phyloP scores from a whole-genome alignment of 2,113 vertebrate genomes.

The Proteles cristata region DNA sequence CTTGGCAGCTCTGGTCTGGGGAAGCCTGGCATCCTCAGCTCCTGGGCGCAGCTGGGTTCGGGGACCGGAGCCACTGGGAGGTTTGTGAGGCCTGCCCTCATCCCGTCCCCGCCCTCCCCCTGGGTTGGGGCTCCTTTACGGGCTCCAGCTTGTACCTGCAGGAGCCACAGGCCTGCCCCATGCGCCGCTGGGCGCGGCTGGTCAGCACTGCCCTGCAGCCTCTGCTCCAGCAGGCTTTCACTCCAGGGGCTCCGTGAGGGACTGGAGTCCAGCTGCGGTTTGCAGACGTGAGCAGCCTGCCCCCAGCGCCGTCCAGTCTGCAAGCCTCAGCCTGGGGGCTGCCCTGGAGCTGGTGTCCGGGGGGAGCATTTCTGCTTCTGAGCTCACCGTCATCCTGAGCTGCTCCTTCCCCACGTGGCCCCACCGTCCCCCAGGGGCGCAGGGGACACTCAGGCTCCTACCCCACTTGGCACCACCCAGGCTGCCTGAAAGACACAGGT shows the following conservation, averaged over 20 bases:
- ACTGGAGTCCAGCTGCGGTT: background rate
- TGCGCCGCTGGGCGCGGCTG: background rate
- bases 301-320: background rate
- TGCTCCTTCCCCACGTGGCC: too few species aligned
- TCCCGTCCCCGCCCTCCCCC: background rate
- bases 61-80: background rate
- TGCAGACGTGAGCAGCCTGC: background rate
- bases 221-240: background rate
- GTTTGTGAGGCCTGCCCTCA: background rate
- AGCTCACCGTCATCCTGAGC: background rate
- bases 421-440: rapidly evolving
- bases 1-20: background rate
- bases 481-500: background rate
- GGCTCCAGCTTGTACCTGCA: background rate
- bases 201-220: background rate
- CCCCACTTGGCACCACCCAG: rapidly evolving
- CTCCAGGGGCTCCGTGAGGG: background rate
- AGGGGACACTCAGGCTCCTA: background rate
- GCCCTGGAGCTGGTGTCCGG: background rate
- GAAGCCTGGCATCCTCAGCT: background rate
- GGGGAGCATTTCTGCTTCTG: background rate
- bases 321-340: background rate
- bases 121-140: background rate
- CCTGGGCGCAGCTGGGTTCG: too few species aligned
- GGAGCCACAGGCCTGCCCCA: too few species aligned